Evolutionary conservation across 2,113 vertebrate species (phyloP).

Genomic region (Paramormyrops kingsleyae): DNA sequence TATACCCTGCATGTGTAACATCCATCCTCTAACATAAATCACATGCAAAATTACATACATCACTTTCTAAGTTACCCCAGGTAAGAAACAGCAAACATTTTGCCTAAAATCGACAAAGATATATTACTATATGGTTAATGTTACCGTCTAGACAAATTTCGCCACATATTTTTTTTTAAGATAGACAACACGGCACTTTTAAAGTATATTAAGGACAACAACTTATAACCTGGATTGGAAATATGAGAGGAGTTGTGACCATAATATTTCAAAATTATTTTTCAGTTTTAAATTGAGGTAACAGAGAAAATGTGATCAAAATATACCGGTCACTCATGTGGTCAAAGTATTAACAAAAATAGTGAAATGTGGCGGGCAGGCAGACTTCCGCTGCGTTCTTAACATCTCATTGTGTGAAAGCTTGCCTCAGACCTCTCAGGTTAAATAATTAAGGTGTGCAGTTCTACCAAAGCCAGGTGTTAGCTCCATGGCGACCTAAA

Average conservation of each 20-base stretch:
- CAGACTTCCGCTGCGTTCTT: constrained; percentile 45
- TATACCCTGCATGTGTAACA: not conserved
- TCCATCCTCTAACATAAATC: not conserved
- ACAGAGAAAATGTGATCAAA: not conserved
- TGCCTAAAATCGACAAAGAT: not conserved
- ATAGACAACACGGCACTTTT: not conserved
- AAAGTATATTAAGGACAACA: not conserved
- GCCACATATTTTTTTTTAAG: not conserved
- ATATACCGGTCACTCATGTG: not conserved
- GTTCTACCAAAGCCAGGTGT: constrained; percentile 68
- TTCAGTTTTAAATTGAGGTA: not conserved
- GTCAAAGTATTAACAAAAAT: not conserved
- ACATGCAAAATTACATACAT: not conserved
- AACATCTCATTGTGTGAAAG: constrained; percentile 61
- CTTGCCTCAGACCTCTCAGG: constrained; percentile 60
- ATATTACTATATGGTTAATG: not conserved
- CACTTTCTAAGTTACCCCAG: not conserved
- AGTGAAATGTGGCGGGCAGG: not conserved
- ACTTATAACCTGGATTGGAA: not conserved
- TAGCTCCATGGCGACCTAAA: constrained; percentile 71
- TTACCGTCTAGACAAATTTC: not conserved
- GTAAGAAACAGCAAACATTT: not conserved
- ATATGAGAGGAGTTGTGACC: not conserved
- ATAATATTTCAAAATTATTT: not conserved
- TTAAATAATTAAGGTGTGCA: constrained; percentile 75